Percentiles rank a stretch among this genome's conserved stretches.
These are phyloP conservation scores for Parasteatoda lunata DNA, from an alignment of 2,888 invertebrate genomes.

Conservation along the genomic window DNA sequence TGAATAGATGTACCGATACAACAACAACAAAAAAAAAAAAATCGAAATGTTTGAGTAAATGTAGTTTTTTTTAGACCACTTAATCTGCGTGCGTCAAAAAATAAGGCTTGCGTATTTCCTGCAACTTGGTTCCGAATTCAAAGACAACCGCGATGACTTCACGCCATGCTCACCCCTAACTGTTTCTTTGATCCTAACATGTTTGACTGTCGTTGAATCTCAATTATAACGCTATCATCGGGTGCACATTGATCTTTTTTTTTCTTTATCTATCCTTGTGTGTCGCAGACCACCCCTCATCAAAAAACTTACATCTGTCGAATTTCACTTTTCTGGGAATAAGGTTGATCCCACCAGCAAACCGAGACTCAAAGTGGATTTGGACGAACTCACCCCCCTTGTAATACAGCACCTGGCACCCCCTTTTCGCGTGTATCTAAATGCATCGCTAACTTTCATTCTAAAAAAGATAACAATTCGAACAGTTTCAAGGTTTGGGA, in stretches of 20 bases:
- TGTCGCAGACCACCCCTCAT: background rate
- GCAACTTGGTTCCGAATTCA: background rate
- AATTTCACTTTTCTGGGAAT: slow-evolving; percentile 67
- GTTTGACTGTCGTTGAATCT: background rate
- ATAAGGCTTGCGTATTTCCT: no score
- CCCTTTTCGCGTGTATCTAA: slow-evolving; percentile 37
- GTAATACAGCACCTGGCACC: slow-evolving; percentile 36
- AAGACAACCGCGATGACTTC: background rate
- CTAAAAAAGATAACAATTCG: slow-evolving; percentile 55
- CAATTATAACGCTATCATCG: slow-evolving; percentile 1
- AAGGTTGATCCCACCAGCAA: slow-evolving; percentile 57
- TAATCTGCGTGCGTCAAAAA: no score
- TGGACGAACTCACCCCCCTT: slow-evolving; percentile 44
- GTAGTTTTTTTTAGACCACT: no score
- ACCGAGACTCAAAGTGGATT: slow-evolving; percentile 27
- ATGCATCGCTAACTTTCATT: slow-evolving; percentile 63
- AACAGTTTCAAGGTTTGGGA: slow-evolving; percentile 65
- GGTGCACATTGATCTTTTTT: background rate
- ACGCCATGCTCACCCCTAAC: background rate
- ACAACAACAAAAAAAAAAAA: no score
- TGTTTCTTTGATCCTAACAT: background rate
- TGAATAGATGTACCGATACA: no score
- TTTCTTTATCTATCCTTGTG: background rate
- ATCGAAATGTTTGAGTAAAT: no score
- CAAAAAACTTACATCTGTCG: slow-evolving; percentile 52